Percentiles rank a stretch among this genome's conserved stretches.
Conservation (phyloP, 2,113 vertebrate genomes). For the Hypocryptadius cinnamomeus region DNA sequence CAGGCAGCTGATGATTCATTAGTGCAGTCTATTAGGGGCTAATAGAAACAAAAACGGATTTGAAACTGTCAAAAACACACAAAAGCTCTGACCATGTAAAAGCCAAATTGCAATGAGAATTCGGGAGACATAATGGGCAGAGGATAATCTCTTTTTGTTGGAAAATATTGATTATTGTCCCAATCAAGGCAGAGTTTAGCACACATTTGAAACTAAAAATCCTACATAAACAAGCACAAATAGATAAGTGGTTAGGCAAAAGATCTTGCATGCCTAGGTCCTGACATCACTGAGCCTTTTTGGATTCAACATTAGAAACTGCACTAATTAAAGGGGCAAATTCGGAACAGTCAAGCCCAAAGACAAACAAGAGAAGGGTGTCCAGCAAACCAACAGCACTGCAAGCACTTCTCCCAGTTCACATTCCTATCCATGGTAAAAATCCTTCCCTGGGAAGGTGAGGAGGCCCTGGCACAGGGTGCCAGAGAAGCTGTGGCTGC, state of each 20-base stretch:
- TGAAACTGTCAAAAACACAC: not conserved
- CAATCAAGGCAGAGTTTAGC: not conserved
- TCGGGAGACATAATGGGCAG: not conserved
- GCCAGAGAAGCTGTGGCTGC: not conserved
- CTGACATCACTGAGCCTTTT: not conserved
- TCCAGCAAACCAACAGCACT: not conserved
- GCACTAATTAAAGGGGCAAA: not conserved
- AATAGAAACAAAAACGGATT: not conserved
- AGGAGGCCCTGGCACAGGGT: not conserved
- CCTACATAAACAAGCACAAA: not conserved
- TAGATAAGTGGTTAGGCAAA: not conserved
- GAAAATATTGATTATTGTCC: not conserved
- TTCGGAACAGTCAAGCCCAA: not conserved
- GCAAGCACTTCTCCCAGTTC: not conserved
- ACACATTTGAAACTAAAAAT: not conserved
- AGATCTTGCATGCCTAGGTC: not conserved
- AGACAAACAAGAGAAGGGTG: not conserved
- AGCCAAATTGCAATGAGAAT: not conserved
- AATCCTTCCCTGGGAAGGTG: not conserved
- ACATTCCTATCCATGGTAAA: rapidly evolving
- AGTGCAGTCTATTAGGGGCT: not conserved
- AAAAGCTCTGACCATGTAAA: not conserved
- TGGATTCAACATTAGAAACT: not conserved
- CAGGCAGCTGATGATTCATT: constrained; percentile 7
- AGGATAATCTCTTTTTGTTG: not conserved